Percentiles rank a stretch among this genome's conserved stretches.
These are phyloP conservation scores for Andinoacara biseriatus DNA, from an alignment of 2,113 vertebrate genomes.

Conservation along the genomic window DNA sequence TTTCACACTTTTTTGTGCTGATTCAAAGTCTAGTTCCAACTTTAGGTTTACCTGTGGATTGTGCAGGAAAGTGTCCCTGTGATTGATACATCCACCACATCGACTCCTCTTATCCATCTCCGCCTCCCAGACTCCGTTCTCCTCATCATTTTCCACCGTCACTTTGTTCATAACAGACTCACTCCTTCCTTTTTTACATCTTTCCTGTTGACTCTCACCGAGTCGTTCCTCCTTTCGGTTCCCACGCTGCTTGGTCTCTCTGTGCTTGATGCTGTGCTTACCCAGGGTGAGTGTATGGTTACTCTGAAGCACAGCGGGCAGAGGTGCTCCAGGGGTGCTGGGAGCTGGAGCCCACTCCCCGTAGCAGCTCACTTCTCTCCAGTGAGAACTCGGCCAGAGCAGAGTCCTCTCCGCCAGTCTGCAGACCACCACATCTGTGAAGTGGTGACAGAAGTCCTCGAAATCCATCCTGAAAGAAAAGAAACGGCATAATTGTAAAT, in stretches of 20 bases:
- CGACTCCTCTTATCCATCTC: slow-evolving; percentile 78
- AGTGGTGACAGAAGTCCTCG: slow-evolving; percentile 82
- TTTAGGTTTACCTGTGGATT: slow-evolving; percentile 82
- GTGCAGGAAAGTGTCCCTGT: slow-evolving; percentile 83
- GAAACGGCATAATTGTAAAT: neutral
- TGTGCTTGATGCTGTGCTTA: slow-evolving; percentile 6
- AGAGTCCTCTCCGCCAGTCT: slow-evolving; percentile 73
- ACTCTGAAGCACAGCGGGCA: neutral
- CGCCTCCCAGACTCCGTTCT: slow-evolving; percentile 43
- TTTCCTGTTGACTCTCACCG: slow-evolving; percentile 51
- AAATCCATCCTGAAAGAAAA: slow-evolving; percentile 82
- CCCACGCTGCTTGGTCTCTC: slow-evolving; percentile 39
- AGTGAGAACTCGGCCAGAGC: slow-evolving; percentile 76
- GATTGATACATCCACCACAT: slow-evolving; percentile 85
- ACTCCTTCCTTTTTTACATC: neutral
- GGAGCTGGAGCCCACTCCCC: slow-evolving; percentile 77
- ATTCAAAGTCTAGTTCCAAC: neutral
- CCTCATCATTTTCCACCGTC: slow-evolving; percentile 9
- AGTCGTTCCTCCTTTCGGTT: slow-evolving; percentile 70
- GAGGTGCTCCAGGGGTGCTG: neutral
- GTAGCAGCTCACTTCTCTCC: slow-evolving; percentile 75
- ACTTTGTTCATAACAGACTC: slow-evolving; percentile 7
- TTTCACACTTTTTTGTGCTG: neutral
- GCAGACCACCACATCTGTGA: slow-evolving; percentile 85
- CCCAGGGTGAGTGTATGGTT: neutral